A percentile compares a stretch with the other conserved stretches of the same genome.
Evolutionary conservation across 2,113 vertebrate genomes (phyloP).

Genomic region (Dendropsophus ebraccatus): DNA sequence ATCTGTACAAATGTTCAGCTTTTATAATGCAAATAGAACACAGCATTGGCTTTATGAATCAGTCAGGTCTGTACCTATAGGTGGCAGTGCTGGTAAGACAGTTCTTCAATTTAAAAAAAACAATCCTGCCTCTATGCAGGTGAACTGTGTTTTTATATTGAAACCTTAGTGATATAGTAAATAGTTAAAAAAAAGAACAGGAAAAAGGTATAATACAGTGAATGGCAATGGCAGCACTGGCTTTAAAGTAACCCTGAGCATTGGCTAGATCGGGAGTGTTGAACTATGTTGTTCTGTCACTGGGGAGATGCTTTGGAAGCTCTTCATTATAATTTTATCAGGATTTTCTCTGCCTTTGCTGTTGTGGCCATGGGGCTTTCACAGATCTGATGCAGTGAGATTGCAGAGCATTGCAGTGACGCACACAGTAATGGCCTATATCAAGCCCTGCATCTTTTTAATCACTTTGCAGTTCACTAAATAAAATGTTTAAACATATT

Average conservation of each 20-base stretch:
- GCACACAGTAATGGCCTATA: constrained; percentile 17
- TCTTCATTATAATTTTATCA: constrained; percentile 3
- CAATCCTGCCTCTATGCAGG: no score
- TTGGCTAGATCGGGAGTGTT: background rate
- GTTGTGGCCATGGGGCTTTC: background rate
- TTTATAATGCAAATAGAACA: no score
- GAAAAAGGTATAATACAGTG: background rate
- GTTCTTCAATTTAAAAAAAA: no score
- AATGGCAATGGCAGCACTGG: background rate
- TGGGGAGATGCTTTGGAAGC: constrained; percentile 6
- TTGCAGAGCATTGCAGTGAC: constrained; percentile 9
- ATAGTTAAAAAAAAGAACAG: no score
- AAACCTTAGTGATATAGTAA: background rate
- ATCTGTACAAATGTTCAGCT: no score
- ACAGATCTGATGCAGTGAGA: constrained; percentile 13
- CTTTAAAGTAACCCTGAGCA: background rate
- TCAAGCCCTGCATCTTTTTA: constrained; percentile 31
- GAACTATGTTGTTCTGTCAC: background rate
- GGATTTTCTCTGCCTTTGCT: background rate
- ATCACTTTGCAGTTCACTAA: constrained; percentile 4
- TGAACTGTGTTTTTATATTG: background rate
- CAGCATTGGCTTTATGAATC: no score
- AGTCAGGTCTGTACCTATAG: no score
- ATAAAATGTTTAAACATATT: constrained; percentile 21
- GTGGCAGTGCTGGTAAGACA: no score